Percentiles rank a stretch among this genome's conserved stretches.
These are phyloP conservation scores for Limonius californicus DNA, from an alignment of 1,140 invertebrate genomes.

Conservation along the genomic window DNA sequence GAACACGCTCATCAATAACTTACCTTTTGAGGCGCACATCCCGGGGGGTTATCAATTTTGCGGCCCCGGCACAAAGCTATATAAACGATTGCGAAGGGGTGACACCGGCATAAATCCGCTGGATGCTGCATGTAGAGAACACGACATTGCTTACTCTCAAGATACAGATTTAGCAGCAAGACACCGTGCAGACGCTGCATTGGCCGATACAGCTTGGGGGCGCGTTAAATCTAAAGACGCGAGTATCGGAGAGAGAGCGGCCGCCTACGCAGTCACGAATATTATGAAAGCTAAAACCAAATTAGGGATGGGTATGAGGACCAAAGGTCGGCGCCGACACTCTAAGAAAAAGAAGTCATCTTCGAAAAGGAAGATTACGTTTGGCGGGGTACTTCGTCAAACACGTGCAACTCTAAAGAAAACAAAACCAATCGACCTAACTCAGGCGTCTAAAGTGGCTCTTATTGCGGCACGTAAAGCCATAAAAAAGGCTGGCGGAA, in stretches of 20 bases:
- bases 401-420: too few species aligned
- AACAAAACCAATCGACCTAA: too few species aligned
- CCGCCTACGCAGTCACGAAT: too few species aligned
- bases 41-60: slow-evolving; percentile 28
- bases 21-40: background rate
- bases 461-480: too few species aligned
- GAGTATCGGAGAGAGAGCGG: background rate
- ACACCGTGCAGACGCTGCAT: background rate
- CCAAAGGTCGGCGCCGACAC: background rate
- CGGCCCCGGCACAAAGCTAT: slow-evolving; percentile 32
- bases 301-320: too few species aligned
- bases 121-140: slow-evolving; percentile 36
- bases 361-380: too few species aligned
- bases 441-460: too few species aligned
- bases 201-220: background rate
- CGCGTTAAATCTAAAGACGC: background rate
- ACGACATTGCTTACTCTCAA: slow-evolving; percentile 33
- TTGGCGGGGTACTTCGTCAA: too few species aligned
- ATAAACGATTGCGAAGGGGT: slow-evolving; percentile 28
- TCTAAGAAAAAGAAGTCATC: background rate
- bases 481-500: too few species aligned
- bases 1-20: too few species aligned
- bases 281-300: too few species aligned
- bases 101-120: slow-evolving; percentile 35
- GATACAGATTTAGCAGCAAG: background rate